phyloP scores from a whole-genome alignment of 1,140 invertebrate species.

The Charaxes varanes region DNA sequence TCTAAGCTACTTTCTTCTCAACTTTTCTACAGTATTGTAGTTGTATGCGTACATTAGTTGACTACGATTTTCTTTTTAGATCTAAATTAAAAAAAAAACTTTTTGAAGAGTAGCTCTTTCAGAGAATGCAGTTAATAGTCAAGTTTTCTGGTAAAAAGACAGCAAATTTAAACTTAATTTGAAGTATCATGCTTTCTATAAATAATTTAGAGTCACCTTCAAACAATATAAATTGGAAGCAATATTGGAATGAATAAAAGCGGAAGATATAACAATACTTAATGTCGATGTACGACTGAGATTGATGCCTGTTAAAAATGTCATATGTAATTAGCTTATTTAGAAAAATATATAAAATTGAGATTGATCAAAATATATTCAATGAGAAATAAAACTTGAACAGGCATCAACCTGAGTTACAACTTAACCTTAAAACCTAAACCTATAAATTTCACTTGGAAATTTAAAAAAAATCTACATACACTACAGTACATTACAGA shows the following conservation, averaged over 20 bases:
- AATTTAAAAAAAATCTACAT: conserved; percentile 26
- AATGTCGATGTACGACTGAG: conserved; percentile 18
- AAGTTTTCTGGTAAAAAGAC: too few species aligned
- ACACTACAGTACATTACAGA: conserved; percentile 39
- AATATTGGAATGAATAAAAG: conserved; percentile 36
- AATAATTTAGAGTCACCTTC: conserved; percentile 6
- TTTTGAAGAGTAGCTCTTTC: too few species aligned
- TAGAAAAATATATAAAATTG: conserved; percentile 8
- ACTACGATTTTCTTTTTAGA: too few species aligned
- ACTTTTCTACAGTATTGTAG: too few species aligned
- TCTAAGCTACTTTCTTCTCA: too few species aligned
- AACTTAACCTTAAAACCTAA: conserved; percentile 21
- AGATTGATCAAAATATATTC: conserved; percentile 7
- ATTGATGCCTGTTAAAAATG: conserved; percentile 26
- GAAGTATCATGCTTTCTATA: too few species aligned
- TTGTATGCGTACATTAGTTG: too few species aligned
- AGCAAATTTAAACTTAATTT: too few species aligned
- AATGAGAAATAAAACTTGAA: conserved; percentile 9
- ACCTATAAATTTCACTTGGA: conserved; percentile 17
- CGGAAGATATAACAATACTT: conserved; percentile 33
- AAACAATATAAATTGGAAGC: conserved; percentile 16
- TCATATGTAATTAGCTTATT: conserved; percentile 12
- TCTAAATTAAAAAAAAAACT: too few species aligned
- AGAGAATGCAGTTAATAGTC: too few species aligned
- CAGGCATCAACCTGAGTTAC: conserved; percentile 32